Percentiles rank a stretch among this genome's conserved stretches.
These are phyloP conservation scores for Lagorchestes hirsutus DNA, from an alignment of 2,797 vertebrate genomes.

Conservation along the genomic window DNA sequence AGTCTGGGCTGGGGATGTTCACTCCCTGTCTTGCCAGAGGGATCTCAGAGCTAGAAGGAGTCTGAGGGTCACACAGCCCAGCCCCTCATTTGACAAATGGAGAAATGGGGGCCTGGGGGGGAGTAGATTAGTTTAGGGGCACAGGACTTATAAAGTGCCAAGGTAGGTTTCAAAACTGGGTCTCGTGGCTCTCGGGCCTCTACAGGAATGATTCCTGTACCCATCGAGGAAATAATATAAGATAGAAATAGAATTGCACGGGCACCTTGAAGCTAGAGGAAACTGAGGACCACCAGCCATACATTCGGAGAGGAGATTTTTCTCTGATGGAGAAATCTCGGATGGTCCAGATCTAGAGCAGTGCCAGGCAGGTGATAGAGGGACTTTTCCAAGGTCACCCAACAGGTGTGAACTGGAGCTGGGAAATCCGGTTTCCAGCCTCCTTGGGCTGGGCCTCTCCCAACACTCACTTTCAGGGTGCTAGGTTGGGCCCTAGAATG, in stretches of 20 bases:
- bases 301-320: neutral
- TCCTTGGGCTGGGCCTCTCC: neutral
- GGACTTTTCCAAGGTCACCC: neutral
- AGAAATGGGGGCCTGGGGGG: neutral
- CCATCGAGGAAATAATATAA: neutral
- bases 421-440: neutral
- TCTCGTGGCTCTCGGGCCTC: neutral
- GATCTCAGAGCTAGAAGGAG: neutral
- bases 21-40: neutral
- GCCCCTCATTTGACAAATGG: neutral
- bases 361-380: neutral
- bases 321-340: neutral
- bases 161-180: neutral
- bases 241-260: neutral
- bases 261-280: fast-evolving
- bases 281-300: neutral
- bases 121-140: neutral
- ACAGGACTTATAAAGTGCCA: neutral
- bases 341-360: no score
- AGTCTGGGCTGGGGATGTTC: neutral
- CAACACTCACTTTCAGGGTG: neutral
- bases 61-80: neutral
- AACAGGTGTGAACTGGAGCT: neutral
- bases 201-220: neutral
- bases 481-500: neutral